Conservation (phyloP, 1,140 invertebrate genomes). For the Artemia franciscana region DNA sequence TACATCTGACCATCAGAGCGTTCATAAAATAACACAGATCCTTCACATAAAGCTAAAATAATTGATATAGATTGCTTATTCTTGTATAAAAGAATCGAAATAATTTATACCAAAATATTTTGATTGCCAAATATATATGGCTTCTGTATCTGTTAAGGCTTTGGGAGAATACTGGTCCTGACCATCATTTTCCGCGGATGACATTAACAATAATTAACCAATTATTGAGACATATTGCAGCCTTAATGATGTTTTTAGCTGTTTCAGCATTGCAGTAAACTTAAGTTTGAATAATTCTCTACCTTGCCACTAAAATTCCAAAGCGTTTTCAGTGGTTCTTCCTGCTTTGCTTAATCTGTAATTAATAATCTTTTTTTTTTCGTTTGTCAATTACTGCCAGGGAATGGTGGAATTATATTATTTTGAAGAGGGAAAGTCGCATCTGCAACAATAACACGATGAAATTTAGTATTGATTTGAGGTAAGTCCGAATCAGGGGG, state of each 20-base stretch:
- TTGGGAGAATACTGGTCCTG: background rate
- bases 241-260: background rate
- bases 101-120: no score
- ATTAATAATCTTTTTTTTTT: constrained; percentile 17
- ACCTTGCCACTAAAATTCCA: constrained; percentile 13
- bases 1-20: no score
- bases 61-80: no score
- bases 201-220: background rate
- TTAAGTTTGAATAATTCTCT: constrained; percentile 9
- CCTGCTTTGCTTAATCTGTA: constrained; percentile 16
- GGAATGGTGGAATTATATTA: constrained; percentile 17
- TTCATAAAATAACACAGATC: no score
- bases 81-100: no score
- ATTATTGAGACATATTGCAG: background rate
- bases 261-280: background rate
- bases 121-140: no score
- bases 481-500: background rate
- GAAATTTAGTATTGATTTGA: constrained; percentile 5
- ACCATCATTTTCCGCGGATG: background rate
- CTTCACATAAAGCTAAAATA: no score
- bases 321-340: constrained; percentile 15
- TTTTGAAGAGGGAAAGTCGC: constrained; percentile 18
- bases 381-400: constrained; percentile 9
- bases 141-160: background rate
- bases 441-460: constrained; percentile 18